phyloP scores from a whole-genome alignment of 2,888 invertebrate species.

The Amphipyra tragopoginis region DNA sequence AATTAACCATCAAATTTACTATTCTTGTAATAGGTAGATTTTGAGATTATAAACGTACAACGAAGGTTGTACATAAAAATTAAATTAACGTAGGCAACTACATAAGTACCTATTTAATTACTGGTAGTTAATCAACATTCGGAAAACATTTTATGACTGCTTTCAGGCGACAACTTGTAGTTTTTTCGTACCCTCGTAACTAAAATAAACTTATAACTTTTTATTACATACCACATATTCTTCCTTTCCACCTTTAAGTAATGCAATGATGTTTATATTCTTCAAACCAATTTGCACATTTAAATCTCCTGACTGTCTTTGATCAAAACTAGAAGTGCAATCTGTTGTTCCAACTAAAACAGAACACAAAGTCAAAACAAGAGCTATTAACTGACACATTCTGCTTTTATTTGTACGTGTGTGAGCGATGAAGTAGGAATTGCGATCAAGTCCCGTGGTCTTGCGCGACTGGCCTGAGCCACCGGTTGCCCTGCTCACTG shows the following conservation, averaged over 20 bases:
- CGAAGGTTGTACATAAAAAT: background rate
- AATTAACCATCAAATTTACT: slow-evolving; percentile 28
- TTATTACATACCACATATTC: slow-evolving; percentile 89
- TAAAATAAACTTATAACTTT: too few relatives aligned
- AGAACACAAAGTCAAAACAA: slow-evolving; percentile 56
- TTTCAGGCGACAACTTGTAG: too few relatives aligned
- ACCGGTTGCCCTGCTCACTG: slow-evolving; percentile 74
- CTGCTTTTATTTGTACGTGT: slow-evolving; percentile 24
- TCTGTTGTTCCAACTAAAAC: slow-evolving; percentile 61
- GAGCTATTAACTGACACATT: slow-evolving; percentile 63
- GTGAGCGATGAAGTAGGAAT: slow-evolving; percentile 52
- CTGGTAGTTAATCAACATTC: too few relatives aligned
- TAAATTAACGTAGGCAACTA: too few relatives aligned
- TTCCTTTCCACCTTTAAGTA: slow-evolving; percentile 90
- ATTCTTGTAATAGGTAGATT: background rate
- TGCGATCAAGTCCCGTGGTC: slow-evolving; percentile 74
- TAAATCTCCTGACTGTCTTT: slow-evolving; percentile 94
- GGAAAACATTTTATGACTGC: too few relatives aligned
- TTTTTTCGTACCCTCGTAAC: too few relatives aligned
- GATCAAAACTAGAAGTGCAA: slow-evolving; percentile 87
- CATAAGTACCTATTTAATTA: too few relatives aligned
- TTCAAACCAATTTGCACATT: slow-evolving; percentile 95
- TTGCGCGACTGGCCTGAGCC: slow-evolving; percentile 74
- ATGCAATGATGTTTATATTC: slow-evolving; percentile 93
- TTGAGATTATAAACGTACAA: background rate